Evolutionary conservation across 64 coral and sea anemone species (phyloP), one percentile per base, ranked within the genome.

Genomic region (Montipora cactus): DNA sequence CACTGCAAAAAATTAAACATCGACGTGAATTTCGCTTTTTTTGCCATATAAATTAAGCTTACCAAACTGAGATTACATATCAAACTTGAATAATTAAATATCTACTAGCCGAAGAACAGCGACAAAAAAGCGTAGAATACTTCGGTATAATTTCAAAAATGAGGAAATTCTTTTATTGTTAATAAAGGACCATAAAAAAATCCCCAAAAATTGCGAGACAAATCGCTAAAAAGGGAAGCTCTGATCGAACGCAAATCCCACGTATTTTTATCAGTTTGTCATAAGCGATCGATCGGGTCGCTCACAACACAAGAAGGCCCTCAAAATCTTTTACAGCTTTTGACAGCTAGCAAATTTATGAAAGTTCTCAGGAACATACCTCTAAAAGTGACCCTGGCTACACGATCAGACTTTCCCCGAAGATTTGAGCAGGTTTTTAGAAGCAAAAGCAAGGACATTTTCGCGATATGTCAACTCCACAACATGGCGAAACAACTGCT

Each of bases 341-440:
- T 86, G 82, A 86, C 82, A 86, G 47, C 82, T 50, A 2, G 12
- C 67, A 72, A 86, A 6, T 52, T 46, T 49, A 71, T 47, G 47
- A 71, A 11, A 86, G n/a, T 72, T 86, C 19, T 71, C 7, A 10
- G 58, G 72, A 37, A 81, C 92, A 80, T 94, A 99, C 98, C 98
- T 94, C 98, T 88, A 95, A 99, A 99, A 53, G 98, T 99, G 10
- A 99, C 95, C 58, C 98, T 91, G 80, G 98, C 98, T 77, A 99
- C 90, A 70, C 98, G 89, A 92, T 99, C 98, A 49, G 94, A 93
- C 45, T 94, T 99, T 67, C 98, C 98, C 81, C 94, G 92, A 50
- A 99, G 87, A 91, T 99, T 94, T 45, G 89, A 91, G 84, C 98
- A 99, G 81, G 95, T 96, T 96, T 96, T 96, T 22, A 99, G 89